phyloP scores from a whole-genome alignment of 2,888 invertebrate genomes.

The Caenorhabditis auriculariae region DNA sequence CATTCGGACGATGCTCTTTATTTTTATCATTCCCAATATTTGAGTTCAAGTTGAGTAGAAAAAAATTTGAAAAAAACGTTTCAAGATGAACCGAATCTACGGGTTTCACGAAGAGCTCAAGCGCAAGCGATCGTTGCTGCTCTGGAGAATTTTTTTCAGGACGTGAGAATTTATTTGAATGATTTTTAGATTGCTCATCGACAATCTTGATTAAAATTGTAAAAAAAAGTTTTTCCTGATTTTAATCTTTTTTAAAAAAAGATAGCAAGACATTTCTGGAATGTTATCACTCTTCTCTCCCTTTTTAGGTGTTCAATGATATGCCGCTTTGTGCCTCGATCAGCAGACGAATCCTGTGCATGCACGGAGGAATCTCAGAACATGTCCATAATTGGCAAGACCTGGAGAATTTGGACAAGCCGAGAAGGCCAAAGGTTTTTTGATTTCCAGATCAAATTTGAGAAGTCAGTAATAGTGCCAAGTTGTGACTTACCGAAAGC shows the following conservation, averaged over 20 bases:
- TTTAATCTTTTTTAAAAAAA: no score
- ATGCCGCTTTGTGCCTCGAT: slow-evolving; percentile 46
- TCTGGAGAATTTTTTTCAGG: slow-evolving; percentile 49
- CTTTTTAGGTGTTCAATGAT: slow-evolving; percentile 39
- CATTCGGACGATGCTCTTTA: no score
- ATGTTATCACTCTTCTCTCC: no score
- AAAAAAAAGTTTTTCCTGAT: no score
- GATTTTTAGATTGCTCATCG: slow-evolving; percentile 1
- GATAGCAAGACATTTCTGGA: no score
- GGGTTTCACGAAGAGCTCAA: slow-evolving; percentile 51
- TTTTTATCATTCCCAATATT: no score
- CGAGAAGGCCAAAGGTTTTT: slow-evolving; percentile 14
- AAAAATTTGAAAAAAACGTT: not conserved
- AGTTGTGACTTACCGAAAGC: not conserved
- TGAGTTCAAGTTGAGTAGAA: not conserved
- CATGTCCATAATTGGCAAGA: slow-evolving; percentile 39
- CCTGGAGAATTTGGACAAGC: slow-evolving; percentile 26
- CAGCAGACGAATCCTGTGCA: slow-evolving; percentile 34
- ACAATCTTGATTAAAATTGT: not conserved
- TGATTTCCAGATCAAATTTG: slow-evolving; percentile 17
- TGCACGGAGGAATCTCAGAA: slow-evolving; percentile 53
- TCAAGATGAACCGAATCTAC: slow-evolving; percentile 43
- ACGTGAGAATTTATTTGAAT: not conserved
- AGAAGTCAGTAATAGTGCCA: slow-evolving; percentile 28
- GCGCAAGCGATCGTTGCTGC: slow-evolving; percentile 26